phyloP scores from a whole-genome alignment of 2,797 vertebrate genomes.

The Alfaro cultratus region DNA sequence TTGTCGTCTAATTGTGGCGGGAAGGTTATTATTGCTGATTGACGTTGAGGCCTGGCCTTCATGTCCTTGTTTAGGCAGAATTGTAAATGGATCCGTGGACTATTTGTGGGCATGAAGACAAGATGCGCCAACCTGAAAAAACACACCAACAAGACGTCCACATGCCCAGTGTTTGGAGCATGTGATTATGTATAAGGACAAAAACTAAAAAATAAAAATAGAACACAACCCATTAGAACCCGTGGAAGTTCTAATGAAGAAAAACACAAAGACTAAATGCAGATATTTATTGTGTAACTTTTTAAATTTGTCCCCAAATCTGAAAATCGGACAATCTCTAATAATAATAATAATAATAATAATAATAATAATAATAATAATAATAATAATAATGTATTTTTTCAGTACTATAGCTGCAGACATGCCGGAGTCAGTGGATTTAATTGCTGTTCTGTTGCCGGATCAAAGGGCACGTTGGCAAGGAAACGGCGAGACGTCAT shows the following conservation, averaged over 20 bases:
- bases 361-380: conserved; percentile 6
- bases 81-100: not conserved
- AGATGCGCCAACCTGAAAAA: not conserved
- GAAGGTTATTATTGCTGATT: not conserved
- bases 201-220: not conserved
- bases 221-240: not conserved
- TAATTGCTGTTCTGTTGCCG: conserved; percentile 87
- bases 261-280: not conserved
- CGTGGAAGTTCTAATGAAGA: not conserved
- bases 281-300: not conserved
- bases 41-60: not conserved
- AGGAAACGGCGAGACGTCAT: not conserved
- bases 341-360: not conserved
- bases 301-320: not conserved
- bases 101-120: not conserved
- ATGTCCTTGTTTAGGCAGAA: not conserved
- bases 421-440: conserved; percentile 88
- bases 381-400: not conserved
- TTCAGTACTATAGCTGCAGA: conserved; percentile 75
- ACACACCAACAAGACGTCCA: not conserved
- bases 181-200: not conserved
- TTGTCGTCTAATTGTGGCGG: not conserved
- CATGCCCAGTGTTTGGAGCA: not conserved
- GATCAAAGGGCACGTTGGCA: conserved; percentile 57
- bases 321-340: not conserved